A percentile compares a stretch with the other conserved stretches of the same genome.
Conservation (phyloP, 2,113 vertebrate genomes). For the Cichladusa arquata region DNA sequence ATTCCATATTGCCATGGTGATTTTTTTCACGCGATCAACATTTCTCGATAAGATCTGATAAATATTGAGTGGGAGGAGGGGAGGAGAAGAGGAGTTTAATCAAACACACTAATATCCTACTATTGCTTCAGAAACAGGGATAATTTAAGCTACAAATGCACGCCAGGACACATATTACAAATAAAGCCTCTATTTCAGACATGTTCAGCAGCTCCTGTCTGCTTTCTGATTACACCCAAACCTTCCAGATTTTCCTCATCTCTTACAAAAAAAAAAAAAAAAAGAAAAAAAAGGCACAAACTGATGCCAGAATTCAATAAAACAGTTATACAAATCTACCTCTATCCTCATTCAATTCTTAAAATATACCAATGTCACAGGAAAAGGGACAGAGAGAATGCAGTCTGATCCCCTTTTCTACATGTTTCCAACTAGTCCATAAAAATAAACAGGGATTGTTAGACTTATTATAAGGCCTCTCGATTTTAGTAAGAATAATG, state of each 20-base stretch:
- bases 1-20: conserved; percentile 91
- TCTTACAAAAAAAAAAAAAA: background rate
- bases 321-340: background rate
- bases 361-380: background rate
- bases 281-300: background rate
- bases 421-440: background rate
- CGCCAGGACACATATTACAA: background rate
- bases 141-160: conserved; percentile 22
- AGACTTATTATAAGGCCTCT: background rate
- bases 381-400: background rate
- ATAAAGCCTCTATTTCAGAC: conserved; percentile 28
- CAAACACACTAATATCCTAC: conserved; percentile 22
- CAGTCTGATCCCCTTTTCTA: background rate
- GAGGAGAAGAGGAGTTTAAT: conserved; percentile 35
- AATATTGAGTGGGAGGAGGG: conserved; percentile 40
- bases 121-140: conserved; percentile 34
- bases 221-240: conserved; percentile 21
- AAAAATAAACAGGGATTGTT: background rate
- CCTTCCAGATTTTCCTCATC: background rate
- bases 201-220: background rate
- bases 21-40: conserved; percentile 91
- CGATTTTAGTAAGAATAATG: background rate
- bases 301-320: background rate
- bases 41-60: conserved; percentile 91
- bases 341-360: background rate